Evolutionary conservation across 1,140 invertebrate species (phyloP), one percentile per base, ranked within the genome.

Genomic region (Idris sp.): DNA sequence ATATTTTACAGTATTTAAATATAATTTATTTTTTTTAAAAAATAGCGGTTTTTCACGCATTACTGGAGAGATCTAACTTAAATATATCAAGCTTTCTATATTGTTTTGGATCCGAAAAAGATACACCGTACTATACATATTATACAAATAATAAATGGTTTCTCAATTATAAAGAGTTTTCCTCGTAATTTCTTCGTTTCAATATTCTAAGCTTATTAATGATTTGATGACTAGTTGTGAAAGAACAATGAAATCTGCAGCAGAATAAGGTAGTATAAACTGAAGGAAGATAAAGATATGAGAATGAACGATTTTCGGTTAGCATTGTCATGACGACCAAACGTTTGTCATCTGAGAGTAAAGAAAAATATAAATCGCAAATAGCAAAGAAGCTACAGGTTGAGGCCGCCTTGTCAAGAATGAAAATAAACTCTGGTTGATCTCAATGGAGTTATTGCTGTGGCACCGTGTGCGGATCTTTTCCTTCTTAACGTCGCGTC

Each of bases 311-410:
- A 65, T 71, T 65, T 76, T 76, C 67, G 59, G 53, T 41, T 48
- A 36, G 15, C 31, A 54, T 71, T 49, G 35, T 40, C 59, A 59
- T 65, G 59, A 30, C 31, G 15, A 71, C 48, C 33, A 16, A 25
- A 38, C 59, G 65, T 71, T 71, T 67, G 74, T 71, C 59, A 71
- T 61, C 41, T 49, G 48, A 76, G 58, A 61, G 65, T 35, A 76
- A 67, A 61, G 54, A 76, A 59, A 76, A 69, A 71, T 64, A 59
- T 64, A 71, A 76, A 65, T 76, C 54, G 48, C 59, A 71, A 71
- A 71, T 76, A 67, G 61, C 53, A 38, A 13, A 31, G 53, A 44
- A 58, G 59, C 65, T 58, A 65, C 74, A 76, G 74, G 74, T 76
- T 65, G 65, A 67, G 54, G 65, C 56, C 30, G 51, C 44, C 54